Percentiles rank a stretch among this genome's conserved stretches.
phyloP scores from a whole-genome alignment of 2,113 vertebrate species.

The Trematocara marginatum region DNA sequence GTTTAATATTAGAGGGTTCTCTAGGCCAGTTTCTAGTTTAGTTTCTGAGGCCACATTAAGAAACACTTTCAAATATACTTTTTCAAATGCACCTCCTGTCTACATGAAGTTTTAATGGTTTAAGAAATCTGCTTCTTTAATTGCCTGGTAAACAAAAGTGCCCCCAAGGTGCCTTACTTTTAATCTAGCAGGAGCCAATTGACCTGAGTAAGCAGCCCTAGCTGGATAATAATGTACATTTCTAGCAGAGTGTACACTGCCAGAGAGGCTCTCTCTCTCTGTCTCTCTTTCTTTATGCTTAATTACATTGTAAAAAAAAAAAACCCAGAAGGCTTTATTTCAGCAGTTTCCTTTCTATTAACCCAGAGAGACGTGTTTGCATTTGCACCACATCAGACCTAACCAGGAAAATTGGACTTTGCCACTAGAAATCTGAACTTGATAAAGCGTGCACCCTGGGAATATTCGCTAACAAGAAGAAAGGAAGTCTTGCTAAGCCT shows the following conservation, averaged over 20 bases:
- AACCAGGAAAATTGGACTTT: background rate
- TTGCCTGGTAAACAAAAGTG: constrained; percentile 26
- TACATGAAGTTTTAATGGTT: background rate
- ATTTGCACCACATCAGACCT: background rate
- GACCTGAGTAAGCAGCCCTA: constrained; percentile 36
- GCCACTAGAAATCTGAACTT: background rate
- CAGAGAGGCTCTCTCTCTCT: background rate
- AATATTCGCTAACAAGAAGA: background rate
- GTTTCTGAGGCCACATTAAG: background rate
- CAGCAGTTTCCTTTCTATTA: constrained; percentile 6
- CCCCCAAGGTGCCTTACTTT: constrained; percentile 4
- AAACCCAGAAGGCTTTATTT: background rate
- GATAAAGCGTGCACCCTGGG: background rate
- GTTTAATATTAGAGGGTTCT: background rate
- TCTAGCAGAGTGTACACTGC: background rate
- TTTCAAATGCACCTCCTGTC: background rate
- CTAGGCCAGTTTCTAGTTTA: background rate
- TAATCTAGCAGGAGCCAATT: constrained; percentile 21
- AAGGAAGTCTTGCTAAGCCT: background rate
- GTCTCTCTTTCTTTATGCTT: background rate
- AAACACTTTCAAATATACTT: background rate
- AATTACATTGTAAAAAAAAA: constrained; percentile 15
- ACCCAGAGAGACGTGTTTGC: background rate
- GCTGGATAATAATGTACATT: constrained; percentile 27
- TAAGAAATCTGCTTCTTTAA: constrained; percentile 3